A percentile compares a stretch with the other conserved stretches of the same genome.
phyloP scores from a whole-genome alignment of 64 coral and sea anemone species.

The Dendronephthya gigantea region DNA sequence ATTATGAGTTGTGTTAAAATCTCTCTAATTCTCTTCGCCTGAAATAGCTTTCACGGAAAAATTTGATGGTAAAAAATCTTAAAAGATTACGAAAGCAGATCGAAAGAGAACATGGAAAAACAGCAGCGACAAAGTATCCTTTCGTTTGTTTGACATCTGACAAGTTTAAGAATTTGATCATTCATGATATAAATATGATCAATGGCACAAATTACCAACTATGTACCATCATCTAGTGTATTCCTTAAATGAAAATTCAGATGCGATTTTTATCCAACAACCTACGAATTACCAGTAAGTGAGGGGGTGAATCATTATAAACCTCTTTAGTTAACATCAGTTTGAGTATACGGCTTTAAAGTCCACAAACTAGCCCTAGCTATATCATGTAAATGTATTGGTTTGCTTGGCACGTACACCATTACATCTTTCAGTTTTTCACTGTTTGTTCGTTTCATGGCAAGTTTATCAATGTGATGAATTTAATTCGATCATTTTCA shows the following conservation, averaged over 20 bases:
- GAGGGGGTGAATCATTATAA: too few relatives aligned
- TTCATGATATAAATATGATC: background rate
- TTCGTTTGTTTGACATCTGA: background rate
- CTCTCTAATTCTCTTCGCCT: background rate
- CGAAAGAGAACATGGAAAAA: conserved; percentile 85
- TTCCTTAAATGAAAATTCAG: conserved; percentile 21
- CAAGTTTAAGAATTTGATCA: too few relatives aligned
- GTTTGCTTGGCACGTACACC: too few relatives aligned
- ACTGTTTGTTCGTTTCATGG: too few relatives aligned
- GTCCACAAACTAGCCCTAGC: too few relatives aligned
- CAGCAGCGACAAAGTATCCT: conserved; percentile 96
- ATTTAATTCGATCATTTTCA: background rate
- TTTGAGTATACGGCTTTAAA: too few relatives aligned
- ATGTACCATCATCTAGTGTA: too few relatives aligned
- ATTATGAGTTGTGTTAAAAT: background rate
- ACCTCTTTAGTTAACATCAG: too few relatives aligned
- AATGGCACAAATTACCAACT: too few relatives aligned
- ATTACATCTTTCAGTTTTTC: too few relatives aligned
- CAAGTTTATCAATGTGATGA: background rate
- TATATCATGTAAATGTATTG: too few relatives aligned
- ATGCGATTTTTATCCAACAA: conserved; percentile 96
- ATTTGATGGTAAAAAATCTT: conserved; percentile 93
- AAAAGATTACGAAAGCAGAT: conserved; percentile 81
- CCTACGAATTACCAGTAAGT: conserved; percentile 93
- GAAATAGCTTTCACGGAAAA: conserved; percentile 85